Evolutionary conservation across 2,113 vertebrate genomes (phyloP), one percentile per base, ranked within the genome.

Genomic region (Tympanuchus pallidicinctus): DNA sequence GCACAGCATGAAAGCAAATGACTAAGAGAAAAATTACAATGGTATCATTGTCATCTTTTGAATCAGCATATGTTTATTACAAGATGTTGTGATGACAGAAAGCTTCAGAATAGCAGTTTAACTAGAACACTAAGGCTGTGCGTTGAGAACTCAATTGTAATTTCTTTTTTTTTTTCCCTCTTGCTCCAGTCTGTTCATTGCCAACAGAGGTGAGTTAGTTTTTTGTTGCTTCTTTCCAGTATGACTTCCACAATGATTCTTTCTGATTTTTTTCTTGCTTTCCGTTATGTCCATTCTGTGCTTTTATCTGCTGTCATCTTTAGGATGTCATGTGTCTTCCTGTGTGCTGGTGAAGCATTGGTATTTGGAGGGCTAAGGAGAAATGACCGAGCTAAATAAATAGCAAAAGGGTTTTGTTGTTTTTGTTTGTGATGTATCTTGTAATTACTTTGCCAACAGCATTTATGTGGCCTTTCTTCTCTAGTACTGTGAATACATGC

Each of bases 401-500:
- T 4, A 71, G 79, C 56, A 74, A 47, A 65, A 28, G 0, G 7
- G 1, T 59, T 72, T 67, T 56, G 63, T 5, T 89, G 52, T 63
- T 4, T 91, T 78, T 61, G 38, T 70, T 30, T 66, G 14, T 74
- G 64, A 52, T 0, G 0, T 13, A 11, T 71, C 82, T 81, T 78
- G 18, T 66, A 34, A 27, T 66, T 69, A 4, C n/a, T 84, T 15
- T 47, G 45, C 69, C 82, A 38, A 90, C 16, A 65, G 22, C 11
- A 4, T 82, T 47, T 13, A 0, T 72, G 4, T 86, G 40, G 42
- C n/a, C 40, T 96, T 93, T 86, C 50, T 50, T 21, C 66, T 76
- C 52, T 84, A 99, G 99, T 99, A 99, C 97, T 99, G 99, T 66
- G 99, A 99, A 97, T 99, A 99, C 93, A 99, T 99, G 99, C 99